Base-by-base conservation (phyloP, 1,140 invertebrate genomes). In the Dolichoris vasculosae region DNA sequence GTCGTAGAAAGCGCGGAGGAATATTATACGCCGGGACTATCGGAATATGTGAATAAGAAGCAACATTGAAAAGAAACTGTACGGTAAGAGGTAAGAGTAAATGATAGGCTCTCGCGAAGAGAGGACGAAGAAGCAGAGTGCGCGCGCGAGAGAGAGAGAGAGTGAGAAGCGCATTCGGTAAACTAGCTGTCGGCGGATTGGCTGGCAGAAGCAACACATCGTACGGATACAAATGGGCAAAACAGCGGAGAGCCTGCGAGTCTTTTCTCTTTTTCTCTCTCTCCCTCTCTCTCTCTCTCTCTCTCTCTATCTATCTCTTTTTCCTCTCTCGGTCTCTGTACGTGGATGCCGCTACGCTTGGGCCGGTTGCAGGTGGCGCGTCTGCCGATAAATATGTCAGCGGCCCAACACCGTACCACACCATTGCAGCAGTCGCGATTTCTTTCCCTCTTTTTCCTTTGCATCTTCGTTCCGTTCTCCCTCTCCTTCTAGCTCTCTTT, bases 311-410 rank as follows among this genome's bases (percentile, higher is more conserved):
- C 35, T 26, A 26, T 26, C 11, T 6, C 59, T 26, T 6, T 17
- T 51, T 51, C 13, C 11, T 63, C 59, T 82, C 32, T 78, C 35
- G 23, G 17, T 48, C 51, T 83, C 90, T 90, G 88, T 90, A 88
- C 89, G 88, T 88, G 88, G 87, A 91, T 91, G 91, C 89, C 69
- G 69, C 69, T 73, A 43, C 6, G 40, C 69, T 32, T 20, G 85
- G 88, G 88, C 91, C 89, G 89, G 90, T 90, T 90, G 91, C 92
- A 92, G 91, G 92, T 92, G 92, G 90, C 90, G 90, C 89, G 90
- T 83, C 86, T 89, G 88, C 90, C 92, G 92, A 92, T 92, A 92
- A 92, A 92, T 92, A 92, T 92, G 92, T 92, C 92, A 92, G 90
- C 89, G 87, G 88, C 75, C 88, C 89, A 92, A 92, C 91, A 92